Percentiles rank a stretch among this genome's conserved stretches.
phyloP scores from a whole-genome alignment of 2,888 invertebrate species.

The Dusona sp. region DNA sequence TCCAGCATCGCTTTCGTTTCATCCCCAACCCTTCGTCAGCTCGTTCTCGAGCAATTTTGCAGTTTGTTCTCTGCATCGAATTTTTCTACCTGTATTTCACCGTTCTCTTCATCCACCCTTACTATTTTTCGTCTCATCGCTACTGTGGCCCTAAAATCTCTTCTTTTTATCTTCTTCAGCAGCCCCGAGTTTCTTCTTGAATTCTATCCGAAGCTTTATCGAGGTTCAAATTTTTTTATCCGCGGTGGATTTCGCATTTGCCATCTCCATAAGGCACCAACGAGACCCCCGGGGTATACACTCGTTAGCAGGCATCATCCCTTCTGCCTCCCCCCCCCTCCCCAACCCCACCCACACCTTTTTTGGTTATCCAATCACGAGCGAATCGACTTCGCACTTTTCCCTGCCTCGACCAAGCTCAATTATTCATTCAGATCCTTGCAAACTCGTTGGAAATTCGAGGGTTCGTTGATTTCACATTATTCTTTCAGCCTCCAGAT shows the following conservation, averaged over 20 bases:
- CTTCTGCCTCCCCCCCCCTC: background rate
- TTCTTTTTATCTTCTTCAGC: conserved; percentile 28
- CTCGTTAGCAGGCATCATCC: conserved; percentile 57
- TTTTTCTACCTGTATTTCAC: conserved; percentile 52
- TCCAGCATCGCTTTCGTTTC: background rate
- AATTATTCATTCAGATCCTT: conserved; percentile 36
- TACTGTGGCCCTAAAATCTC: background rate
- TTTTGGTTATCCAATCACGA: conserved; percentile 56
- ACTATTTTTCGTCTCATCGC: conserved; percentile 6
- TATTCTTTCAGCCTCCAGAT: conserved; percentile 9
- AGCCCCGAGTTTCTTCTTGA: background rate
- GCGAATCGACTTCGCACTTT: conserved; percentile 33
- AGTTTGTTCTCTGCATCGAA: conserved; percentile 56
- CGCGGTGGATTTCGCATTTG: conserved; percentile 38
- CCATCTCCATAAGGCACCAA: conserved; percentile 40
- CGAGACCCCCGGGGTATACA: conserved; percentile 58
- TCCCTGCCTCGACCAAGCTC: background rate
- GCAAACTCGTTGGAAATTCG: conserved; percentile 19
- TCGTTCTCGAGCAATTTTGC: conserved; percentile 60
- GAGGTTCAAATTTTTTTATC: conserved; percentile 17
- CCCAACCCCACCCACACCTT: background rate
- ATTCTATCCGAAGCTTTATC: background rate
- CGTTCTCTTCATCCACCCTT: background rate
- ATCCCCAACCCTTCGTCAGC: conserved; percentile 40
- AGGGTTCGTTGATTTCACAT: conserved; percentile 38